phyloP scores from a whole-genome alignment of 2,113 vertebrate species.

The Pelodiscus sinensis region DNA sequence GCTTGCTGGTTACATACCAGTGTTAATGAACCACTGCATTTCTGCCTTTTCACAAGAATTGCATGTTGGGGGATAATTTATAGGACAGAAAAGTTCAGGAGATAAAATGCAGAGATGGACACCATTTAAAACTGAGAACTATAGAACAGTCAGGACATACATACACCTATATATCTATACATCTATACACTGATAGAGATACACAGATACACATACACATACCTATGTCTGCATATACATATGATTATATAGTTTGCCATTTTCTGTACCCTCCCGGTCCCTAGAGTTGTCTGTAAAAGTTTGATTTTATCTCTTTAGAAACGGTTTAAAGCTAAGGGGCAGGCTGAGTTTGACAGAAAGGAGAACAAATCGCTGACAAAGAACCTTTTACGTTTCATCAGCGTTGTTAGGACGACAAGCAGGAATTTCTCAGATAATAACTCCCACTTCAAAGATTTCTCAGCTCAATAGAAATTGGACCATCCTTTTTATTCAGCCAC shows the following conservation, averaged over 20 bases:
- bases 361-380: slow-evolving; percentile 96
- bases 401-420: slow-evolving; percentile 95
- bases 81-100: slow-evolving; percentile 36
- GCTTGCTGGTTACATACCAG: slow-evolving; percentile 25
- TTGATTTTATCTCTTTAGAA: slow-evolving; percentile 88
- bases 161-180: slow-evolving; percentile 10
- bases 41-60: slow-evolving; percentile 15
- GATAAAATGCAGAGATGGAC: slow-evolving; percentile 43
- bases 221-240: slow-evolving; percentile 52
- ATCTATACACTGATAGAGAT: slow-evolving; percentile 33
- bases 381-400: slow-evolving; percentile 96
- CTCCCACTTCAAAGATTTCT: slow-evolving; percentile 96
- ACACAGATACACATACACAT: slow-evolving; percentile 43
- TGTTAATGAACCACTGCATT: slow-evolving; percentile 28
- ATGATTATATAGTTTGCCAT: slow-evolving; percentile 52
- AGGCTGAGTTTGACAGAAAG: slow-evolving; percentile 89
- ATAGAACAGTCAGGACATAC: slow-evolving; percentile 31
- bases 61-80: slow-evolving; percentile 55
- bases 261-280: slow-evolving; percentile 69
- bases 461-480: slow-evolving; percentile 94
- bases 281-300: slow-evolving; percentile 79
- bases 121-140: slow-evolving; percentile 35
- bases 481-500: slow-evolving; percentile 92
- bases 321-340: slow-evolving; percentile 83
- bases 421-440: slow-evolving; percentile 98